These are phyloP conservation scores for Resseliella maxima DNA, from an alignment of 2,888 invertebrate species.

Conservation along the genomic window DNA sequence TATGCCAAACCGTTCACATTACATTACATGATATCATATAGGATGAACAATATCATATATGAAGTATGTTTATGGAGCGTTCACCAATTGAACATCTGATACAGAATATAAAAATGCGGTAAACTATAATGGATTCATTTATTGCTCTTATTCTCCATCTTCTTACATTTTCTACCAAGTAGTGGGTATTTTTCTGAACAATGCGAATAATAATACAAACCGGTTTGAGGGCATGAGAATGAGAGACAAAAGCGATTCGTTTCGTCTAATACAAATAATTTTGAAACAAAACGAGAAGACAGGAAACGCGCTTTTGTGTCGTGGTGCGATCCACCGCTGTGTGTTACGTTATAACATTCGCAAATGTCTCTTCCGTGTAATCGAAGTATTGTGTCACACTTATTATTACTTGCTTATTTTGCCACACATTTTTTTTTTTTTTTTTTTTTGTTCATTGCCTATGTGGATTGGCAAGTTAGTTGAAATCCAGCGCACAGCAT, in stretches of 20 bases:
- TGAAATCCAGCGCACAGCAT: neutral
- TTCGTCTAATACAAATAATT: neutral
- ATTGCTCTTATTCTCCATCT: neutral
- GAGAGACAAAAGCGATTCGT: neutral
- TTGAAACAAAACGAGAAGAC: neutral
- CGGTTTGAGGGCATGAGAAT: neutral
- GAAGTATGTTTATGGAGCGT: conserved; percentile 15
- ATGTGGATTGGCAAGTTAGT: neutral
- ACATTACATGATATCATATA: neutral
- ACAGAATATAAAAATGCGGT: conserved; percentile 23
- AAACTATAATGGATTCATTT: conserved; percentile 38
- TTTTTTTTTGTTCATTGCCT: no score
- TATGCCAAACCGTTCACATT: neutral
- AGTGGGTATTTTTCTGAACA: neutral
- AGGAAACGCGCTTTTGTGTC: conserved; percentile 10
- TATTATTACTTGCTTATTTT: neutral
- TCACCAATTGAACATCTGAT: conserved; percentile 38
- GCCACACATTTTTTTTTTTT: neutral
- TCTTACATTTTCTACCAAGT: neutral
- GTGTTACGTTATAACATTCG: neutral
- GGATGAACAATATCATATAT: no score
- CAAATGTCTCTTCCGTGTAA: conserved; percentile 28
- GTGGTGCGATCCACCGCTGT: neutral
- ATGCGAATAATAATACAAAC: neutral
- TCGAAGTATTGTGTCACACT: conserved; percentile 29